phyloP scores from a whole-genome alignment of 2,113 vertebrate genomes.

The Noctilio leporinus region DNA sequence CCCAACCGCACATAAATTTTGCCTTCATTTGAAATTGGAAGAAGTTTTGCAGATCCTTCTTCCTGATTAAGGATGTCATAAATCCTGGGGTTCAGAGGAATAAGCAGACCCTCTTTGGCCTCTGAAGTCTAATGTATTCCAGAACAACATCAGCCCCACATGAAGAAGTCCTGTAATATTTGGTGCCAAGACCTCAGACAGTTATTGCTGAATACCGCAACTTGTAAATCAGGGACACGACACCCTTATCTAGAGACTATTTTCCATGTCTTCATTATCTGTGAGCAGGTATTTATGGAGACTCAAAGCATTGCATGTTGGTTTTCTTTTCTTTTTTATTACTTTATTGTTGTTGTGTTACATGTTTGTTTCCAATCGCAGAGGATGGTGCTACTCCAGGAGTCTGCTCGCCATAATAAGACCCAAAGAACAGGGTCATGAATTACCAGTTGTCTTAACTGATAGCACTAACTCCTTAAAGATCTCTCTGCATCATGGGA shows the following conservation, averaged over 20 bases:
- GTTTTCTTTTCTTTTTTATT: too few relatives aligned
- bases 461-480: background rate
- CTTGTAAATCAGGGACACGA: background rate
- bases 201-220: background rate
- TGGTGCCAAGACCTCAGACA: conserved; percentile 22
- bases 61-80: conserved; percentile 63
- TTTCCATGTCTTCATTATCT: background rate
- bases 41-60: conserved; percentile 52
- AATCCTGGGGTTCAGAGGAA: conserved; percentile 27
- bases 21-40: conserved; percentile 58
- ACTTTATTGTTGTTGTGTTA: too few relatives aligned
- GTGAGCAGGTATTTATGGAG: background rate
- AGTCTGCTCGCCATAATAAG: background rate
- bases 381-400: background rate
- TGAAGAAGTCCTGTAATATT: background rate
- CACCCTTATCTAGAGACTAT: background rate
- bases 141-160: background rate
- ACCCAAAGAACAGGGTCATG: background rate
- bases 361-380: background rate
- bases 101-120: background rate
- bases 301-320: background rate
- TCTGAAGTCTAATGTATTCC: conserved; percentile 30
- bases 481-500: background rate
- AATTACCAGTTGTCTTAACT: background rate
- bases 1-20: conserved; percentile 47